Conservation (phyloP, 2,113 vertebrate species). For the Xiphophorus hellerii region DNA sequence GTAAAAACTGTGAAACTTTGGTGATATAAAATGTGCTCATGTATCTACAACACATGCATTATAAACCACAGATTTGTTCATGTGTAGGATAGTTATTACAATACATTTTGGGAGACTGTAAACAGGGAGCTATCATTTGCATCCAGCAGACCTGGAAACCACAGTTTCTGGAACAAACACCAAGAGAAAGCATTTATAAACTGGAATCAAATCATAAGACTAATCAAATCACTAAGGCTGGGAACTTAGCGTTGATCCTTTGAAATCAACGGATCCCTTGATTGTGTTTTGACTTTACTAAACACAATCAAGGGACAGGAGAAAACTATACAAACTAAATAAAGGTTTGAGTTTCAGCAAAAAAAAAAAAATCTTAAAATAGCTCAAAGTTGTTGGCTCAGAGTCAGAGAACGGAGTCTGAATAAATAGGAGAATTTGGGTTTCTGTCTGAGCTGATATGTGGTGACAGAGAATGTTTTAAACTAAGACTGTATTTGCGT, state of each 20-base stretch:
- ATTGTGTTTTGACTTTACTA: too few species aligned
- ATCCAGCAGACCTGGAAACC: constrained; percentile 19
- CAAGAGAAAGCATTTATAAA: background rate
- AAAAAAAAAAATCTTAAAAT: background rate
- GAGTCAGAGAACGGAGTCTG: background rate
- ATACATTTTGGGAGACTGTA: background rate
- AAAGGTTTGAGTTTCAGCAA: too few species aligned
- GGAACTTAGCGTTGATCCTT: too few species aligned
- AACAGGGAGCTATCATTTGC: constrained; percentile 25
- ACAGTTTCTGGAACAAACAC: background rate
- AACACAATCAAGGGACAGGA: background rate
- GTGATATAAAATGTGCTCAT: background rate
- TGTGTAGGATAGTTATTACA: too few species aligned
- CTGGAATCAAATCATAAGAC: background rate
- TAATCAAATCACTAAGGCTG: background rate
- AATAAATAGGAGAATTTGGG: constrained; percentile 20
- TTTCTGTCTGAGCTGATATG: background rate
- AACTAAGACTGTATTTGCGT: constrained; percentile 9
- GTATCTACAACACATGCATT: background rate
- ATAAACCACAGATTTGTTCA: too few species aligned
- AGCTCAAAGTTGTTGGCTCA: background rate
- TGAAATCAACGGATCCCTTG: too few species aligned
- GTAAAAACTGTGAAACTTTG: background rate
- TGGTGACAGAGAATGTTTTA: constrained; percentile 12
- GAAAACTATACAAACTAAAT: background rate